Base-by-base conservation (phyloP, 1,140 invertebrate genomes). In the Grapholita molesta region DNA sequence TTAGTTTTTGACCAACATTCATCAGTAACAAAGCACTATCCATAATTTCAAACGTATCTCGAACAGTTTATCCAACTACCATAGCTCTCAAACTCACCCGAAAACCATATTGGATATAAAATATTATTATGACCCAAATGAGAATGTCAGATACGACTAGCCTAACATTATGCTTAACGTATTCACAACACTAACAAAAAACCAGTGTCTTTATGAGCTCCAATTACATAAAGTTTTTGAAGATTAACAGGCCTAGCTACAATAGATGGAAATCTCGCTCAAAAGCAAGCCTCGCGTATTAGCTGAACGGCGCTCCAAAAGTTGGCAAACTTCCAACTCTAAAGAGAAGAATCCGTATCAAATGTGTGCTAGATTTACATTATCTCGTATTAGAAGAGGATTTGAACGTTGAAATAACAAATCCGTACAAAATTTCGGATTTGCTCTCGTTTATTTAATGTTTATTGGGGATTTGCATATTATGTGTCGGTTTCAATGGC, bases 41-140 rank as follows among this genome's bases (percentile, higher is more conserved):
- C n/a, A n/a, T n/a, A n/a, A n/a, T n/a, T n/a, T n/a, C n/a, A n/a
- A n/a, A n/a, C n/a, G n/a, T n/a, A n/a, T n/a, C n/a, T n/a, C n/a
- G 42, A 48, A 48, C 42, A 42, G n/a, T 48, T 48, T 48, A 48
- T 1, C 42, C 0, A 61, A 61, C 28, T 25, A 61, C 30, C 11
- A 28, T 15, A 61, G 11, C 55, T 25, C n/a, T 61, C 28, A 30
- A 61, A 61, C n/a, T 28, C 55, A 28, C n/a, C 18, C 18, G 9
- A 12, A 28, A 11, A 12, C 68, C 52, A 68, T 70, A 71, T 66
- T 69, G 68, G 69, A 52, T 7, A 72, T 75, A 77, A 76, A 77
- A 77, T 79, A 79, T 79, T 71, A 76, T 75, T 76, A 71, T 79
- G 77, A 77, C 77, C 77, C 65, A 77, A 77, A 75, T 79, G 71